Conservation (phyloP, 2,797 vertebrate genomes). For the Morus bassanus region DNA sequence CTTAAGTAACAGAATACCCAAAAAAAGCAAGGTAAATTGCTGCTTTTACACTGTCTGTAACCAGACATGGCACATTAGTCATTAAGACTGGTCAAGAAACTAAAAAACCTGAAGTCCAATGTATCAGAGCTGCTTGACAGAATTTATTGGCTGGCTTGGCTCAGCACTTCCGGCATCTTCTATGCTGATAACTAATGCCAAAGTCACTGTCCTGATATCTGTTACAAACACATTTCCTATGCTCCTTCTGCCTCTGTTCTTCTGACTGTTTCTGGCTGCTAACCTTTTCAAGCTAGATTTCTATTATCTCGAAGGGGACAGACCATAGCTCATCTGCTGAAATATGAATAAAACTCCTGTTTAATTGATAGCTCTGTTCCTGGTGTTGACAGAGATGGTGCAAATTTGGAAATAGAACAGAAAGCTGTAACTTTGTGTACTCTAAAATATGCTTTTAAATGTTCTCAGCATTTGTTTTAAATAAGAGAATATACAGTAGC, state of each 20-base stretch:
- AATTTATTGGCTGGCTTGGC: slow-evolving; percentile 42
- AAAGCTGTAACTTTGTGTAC: background rate
- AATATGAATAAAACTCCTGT: slow-evolving; percentile 22
- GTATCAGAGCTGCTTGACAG: slow-evolving; percentile 23
- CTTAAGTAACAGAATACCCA: slow-evolving; percentile 26
- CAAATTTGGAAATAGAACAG: background rate
- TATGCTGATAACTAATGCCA: slow-evolving; percentile 38
- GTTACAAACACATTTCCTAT: slow-evolving; percentile 53
- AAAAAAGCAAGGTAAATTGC: slow-evolving; percentile 44
- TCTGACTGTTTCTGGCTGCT: slow-evolving; percentile 39
- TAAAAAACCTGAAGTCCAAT: background rate
- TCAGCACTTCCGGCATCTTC: slow-evolving; percentile 37
- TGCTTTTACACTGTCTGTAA: slow-evolving; percentile 35
- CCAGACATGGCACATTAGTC: slow-evolving; percentile 22
- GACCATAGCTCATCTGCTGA: slow-evolving; percentile 33
- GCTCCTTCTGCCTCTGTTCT: slow-evolving; percentile 26
- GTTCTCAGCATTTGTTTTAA: background rate
- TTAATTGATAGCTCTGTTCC: slow-evolving; percentile 44
- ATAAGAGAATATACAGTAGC: background rate
- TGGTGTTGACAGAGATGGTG: background rate
- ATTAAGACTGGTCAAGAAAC: slow-evolving; percentile 40
- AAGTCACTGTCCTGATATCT: slow-evolving; percentile 56
- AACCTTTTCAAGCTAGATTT: slow-evolving; percentile 63
- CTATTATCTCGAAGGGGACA: slow-evolving; percentile 34
- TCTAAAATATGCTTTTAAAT: background rate